Conservation (phyloP, 1,140 invertebrate species). For the Lucilia cuprina region DNA sequence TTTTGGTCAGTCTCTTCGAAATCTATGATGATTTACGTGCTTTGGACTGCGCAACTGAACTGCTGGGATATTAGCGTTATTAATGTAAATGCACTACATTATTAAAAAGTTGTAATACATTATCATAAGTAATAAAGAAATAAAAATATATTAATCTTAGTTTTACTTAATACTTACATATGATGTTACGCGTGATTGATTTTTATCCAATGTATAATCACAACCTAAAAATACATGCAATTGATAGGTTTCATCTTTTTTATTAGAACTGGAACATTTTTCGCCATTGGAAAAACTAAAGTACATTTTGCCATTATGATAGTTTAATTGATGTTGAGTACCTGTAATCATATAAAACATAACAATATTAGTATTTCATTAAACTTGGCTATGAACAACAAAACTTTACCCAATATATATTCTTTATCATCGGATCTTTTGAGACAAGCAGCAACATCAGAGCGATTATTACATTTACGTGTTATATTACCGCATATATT, state of each 20-base stretch:
- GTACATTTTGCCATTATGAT: conserved; percentile 51
- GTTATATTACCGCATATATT: conserved; percentile 55
- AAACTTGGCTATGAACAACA: not conserved
- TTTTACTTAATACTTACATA: conserved; percentile 45
- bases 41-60: too few relatives aligned
- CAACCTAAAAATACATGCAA: conserved; percentile 50
- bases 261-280: conserved; percentile 46
- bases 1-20: too few relatives aligned
- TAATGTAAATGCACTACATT: too few relatives aligned
- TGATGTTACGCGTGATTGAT: conserved; percentile 45
- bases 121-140: too few relatives aligned
- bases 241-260: conserved; percentile 46
- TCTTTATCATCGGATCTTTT: conserved; percentile 49
- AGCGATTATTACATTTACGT: conserved; percentile 48
- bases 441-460: conserved; percentile 53
- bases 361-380: not conserved
- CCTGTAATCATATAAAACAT: conserved; percentile 42
- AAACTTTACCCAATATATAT: conserved; percentile 52
- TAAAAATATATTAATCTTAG: too few relatives aligned
- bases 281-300: conserved; percentile 49
- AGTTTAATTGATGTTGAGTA: conserved; percentile 50
- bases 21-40: too few relatives aligned
- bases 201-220: conserved; percentile 53
- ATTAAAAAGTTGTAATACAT: too few relatives aligned
- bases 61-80: too few relatives aligned